phyloP scores from a whole-genome alignment of 53 echinoderm and acorn worm species.

The Luidia sarsii region DNA sequence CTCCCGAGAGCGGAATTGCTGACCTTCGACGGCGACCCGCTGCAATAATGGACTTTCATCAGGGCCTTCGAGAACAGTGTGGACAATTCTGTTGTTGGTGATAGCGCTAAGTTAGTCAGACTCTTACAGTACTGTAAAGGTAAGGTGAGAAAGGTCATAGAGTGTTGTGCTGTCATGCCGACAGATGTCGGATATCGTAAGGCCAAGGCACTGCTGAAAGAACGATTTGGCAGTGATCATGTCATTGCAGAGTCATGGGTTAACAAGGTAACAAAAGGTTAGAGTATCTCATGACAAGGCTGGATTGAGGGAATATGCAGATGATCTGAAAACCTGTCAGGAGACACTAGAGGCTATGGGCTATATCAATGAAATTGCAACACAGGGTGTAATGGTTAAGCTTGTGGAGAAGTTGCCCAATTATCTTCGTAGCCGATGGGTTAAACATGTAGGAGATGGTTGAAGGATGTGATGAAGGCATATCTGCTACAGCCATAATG shows the following conservation, averaged over 20 bases:
- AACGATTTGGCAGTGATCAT: conserved; percentile 54
- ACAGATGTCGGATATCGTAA: conserved; percentile 45
- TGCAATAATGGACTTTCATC: conserved; percentile 56
- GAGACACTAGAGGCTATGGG: conserved; percentile 61
- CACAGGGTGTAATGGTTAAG: conserved; percentile 12
- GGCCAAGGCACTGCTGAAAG: conserved; percentile 45
- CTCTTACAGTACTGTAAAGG: conserved; percentile 64
- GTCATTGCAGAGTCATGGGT: conserved; percentile 62
- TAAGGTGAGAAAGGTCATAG: conserved; percentile 42
- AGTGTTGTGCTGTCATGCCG: conserved; percentile 57
- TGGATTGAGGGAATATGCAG: conserved; percentile 42
- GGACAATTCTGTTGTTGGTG: conserved; percentile 16
- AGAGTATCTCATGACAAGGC: conserved; percentile 22
- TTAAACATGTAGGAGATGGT: conserved; percentile 22
- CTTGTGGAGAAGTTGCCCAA: conserved; percentile 36
- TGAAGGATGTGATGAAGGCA: background rate
- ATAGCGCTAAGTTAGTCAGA: conserved; percentile 47
- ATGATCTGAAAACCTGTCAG: conserved; percentile 52
- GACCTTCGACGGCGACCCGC: conserved; percentile 56
- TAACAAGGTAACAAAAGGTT: conserved; percentile 53
- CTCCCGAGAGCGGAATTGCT: conserved; percentile 22
- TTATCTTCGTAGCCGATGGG: conserved; percentile 48
- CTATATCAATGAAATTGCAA: conserved; percentile 36
- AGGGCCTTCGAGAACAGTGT: conserved; percentile 58
- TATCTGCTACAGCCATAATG: background rate